Conservation (phyloP, 2,797 vertebrate species). For the Ataeniobius toweri region DNA sequence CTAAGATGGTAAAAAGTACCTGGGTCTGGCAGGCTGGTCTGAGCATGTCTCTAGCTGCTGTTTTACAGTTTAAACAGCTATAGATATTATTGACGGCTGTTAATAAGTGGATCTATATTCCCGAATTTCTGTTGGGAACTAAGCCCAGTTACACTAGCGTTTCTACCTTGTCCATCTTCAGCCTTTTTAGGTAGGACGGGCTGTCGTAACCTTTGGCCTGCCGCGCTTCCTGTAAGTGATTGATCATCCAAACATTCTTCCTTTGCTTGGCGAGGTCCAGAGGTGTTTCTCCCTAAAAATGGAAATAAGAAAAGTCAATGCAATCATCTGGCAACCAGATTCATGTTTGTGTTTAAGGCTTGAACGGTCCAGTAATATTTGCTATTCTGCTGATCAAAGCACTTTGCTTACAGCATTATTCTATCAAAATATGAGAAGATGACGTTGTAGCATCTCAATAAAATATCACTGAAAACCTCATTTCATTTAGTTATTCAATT, state of each 20-base stretch:
- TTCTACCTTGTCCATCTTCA: conserved; percentile 96
- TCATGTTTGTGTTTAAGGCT: neutral
- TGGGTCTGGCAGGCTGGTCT: conserved; percentile 9
- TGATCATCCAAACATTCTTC: conserved; percentile 99
- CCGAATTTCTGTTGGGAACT: too few relatives aligned
- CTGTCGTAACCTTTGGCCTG: conserved; percentile 98
- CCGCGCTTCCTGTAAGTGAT: conserved; percentile 95
- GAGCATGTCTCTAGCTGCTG: neutral
- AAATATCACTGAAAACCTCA: neutral
- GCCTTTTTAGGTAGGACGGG: conserved; percentile 94
- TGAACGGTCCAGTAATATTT: neutral
- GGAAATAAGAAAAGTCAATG: neutral
- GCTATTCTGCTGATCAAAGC: neutral
- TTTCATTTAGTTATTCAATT: neutral
- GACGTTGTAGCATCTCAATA: neutral
- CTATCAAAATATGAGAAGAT: neutral
- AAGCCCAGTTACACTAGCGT: neutral
- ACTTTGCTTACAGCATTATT: neutral
- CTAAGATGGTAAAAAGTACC: conserved; percentile 13
- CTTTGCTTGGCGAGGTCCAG: conserved; percentile 98
- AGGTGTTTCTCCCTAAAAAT: conserved; percentile 91
- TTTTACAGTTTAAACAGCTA: neutral
- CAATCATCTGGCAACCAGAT: neutral
- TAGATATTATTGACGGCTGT: neutral
- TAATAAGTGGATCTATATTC: too few relatives aligned